These are phyloP conservation scores for Drosophila colorata DNA, from an alignment of 2,888 invertebrate genomes.

Conservation along the genomic window DNA sequence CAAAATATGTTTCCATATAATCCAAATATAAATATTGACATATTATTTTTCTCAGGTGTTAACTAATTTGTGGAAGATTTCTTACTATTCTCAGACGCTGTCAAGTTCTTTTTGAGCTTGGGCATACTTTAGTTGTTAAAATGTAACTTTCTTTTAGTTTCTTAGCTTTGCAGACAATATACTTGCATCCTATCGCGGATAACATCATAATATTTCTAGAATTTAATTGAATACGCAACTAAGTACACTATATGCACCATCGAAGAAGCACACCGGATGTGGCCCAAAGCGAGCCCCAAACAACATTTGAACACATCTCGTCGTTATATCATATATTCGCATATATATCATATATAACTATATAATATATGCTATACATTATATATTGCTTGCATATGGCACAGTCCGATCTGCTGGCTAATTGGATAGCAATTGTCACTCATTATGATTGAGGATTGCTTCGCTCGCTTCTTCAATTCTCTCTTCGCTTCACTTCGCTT, in stretches of 20 bases:
- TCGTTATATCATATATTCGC: conserved; percentile 19
- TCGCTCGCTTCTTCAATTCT: background rate
- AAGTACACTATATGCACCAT: background rate
- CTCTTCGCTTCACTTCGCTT: background rate
- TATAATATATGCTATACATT: background rate
- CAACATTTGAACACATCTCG: background rate
- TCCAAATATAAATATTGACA: too few relatives aligned
- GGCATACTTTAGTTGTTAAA: background rate
- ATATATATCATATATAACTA: conserved; percentile 1
- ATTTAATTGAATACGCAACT: conserved; percentile 1
- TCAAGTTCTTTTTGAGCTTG: too few relatives aligned
- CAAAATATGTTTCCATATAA: too few relatives aligned
- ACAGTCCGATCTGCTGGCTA: conserved; percentile 29
- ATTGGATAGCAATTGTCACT: conserved; percentile 56
- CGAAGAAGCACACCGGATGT: conserved; percentile 21
- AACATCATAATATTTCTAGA: background rate
- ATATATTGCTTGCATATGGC: conserved; percentile 1
- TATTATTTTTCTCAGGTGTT: too few relatives aligned
- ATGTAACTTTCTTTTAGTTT: background rate
- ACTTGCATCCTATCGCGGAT: background rate
- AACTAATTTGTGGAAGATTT: too few relatives aligned
- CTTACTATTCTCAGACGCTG: too few relatives aligned
- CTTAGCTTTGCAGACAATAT: background rate
- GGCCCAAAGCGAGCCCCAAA: background rate
- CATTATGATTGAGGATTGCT: conserved; percentile 42